These are phyloP conservation scores for Polyommatus icarus DNA, from an alignment of 2,888 invertebrate species.

Conservation along the genomic window DNA sequence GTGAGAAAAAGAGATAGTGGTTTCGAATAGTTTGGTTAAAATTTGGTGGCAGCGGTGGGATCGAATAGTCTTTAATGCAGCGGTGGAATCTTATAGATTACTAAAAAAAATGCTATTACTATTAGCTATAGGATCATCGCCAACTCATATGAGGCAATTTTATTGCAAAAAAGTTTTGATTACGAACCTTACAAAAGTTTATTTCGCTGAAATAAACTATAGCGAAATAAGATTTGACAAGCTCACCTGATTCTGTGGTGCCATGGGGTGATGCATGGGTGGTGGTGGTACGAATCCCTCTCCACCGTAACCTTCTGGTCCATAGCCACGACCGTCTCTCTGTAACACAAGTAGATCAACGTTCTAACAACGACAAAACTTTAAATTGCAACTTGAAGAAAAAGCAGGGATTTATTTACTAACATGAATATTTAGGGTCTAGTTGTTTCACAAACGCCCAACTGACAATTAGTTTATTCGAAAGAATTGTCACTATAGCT, in stretches of 20 bases:
- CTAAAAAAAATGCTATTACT: neutral
- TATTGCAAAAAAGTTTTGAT: too few relatives aligned
- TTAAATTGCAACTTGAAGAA: too few relatives aligned
- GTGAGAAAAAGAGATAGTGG: neutral
- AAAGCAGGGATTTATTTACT: too few relatives aligned
- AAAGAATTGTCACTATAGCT: too few relatives aligned
- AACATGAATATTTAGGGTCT: too few relatives aligned
- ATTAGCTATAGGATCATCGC: neutral
- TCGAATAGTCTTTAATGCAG: neutral
- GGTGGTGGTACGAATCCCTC: conserved; percentile 72
- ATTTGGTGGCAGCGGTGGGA: conserved; percentile 35
- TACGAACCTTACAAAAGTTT: neutral
- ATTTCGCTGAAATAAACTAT: neutral
- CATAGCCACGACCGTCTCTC: conserved; percentile 73
- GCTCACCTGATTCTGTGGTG: conserved; percentile 72
- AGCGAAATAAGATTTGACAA: neutral
- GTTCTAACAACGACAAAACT: too few relatives aligned
- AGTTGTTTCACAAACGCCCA: too few relatives aligned
- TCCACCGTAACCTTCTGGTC: conserved; percentile 71
- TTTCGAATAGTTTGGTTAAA: neutral
- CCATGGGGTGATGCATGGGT: conserved; percentile 76
- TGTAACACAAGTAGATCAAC: conserved; percentile 39
- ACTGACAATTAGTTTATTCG: too few relatives aligned
- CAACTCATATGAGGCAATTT: neutral
- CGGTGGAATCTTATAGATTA: too few relatives aligned